Evolutionary conservation across 2,797 vertebrate species (phyloP).

Genomic region (Pteronotus mesoamericanus): DNA sequence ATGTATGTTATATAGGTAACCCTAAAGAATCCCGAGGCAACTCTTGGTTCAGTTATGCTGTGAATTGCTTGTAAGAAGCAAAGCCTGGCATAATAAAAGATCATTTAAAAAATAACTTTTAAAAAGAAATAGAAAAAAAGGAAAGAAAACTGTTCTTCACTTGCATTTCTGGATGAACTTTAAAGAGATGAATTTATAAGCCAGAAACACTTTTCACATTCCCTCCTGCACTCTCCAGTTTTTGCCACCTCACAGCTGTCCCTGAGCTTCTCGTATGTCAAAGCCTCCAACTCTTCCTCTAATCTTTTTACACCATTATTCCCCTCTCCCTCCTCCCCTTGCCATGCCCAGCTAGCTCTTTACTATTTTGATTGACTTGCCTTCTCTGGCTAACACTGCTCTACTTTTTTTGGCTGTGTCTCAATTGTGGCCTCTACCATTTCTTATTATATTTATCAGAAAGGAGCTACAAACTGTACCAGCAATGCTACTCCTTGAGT

Average conservation of each 20-base stretch:
- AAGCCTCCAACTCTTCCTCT: neutral
- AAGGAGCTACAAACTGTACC: neutral
- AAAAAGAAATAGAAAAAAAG: neutral
- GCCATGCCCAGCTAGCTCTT: neutral
- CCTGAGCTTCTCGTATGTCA: neutral
- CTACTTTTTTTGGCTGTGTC: neutral
- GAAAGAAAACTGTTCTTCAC: neutral
- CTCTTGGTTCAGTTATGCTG: neutral
- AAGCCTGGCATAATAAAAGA: neutral
- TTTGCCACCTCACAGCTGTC: slow-evolving; percentile 5
- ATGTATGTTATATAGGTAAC: neutral
- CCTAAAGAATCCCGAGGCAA: neutral
- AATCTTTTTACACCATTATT: neutral
- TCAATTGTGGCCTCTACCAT: neutral
- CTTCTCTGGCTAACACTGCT: neutral
- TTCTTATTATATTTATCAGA: neutral
- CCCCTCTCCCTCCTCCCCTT: neutral
- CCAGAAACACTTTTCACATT: neutral
- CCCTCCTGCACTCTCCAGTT: neutral
- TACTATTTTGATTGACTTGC: neutral
- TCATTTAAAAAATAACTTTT: neutral
- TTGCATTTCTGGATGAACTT: slow-evolving; percentile 15
- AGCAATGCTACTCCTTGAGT: neutral
- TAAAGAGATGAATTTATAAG: neutral
- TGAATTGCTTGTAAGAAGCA: neutral